Percentiles rank a stretch among this genome's conserved stretches.
phyloP scores from a whole-genome alignment of 2,113 vertebrate genomes.

The Anthoscopus minutus region DNA sequence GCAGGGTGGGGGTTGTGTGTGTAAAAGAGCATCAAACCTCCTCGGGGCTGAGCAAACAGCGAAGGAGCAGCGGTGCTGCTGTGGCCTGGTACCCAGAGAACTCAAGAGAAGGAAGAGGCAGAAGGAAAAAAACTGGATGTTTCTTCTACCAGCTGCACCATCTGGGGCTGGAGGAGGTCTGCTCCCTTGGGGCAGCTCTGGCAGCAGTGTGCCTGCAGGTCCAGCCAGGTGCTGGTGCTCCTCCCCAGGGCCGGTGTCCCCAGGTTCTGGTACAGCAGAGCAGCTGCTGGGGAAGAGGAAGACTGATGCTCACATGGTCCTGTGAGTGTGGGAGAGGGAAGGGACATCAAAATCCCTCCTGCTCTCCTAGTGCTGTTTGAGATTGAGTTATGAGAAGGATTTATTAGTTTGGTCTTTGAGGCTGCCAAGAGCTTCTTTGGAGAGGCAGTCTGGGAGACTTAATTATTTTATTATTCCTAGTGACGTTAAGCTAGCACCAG shows the following conservation, averaged over 20 bases:
- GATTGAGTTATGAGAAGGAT: conserved; percentile 17
- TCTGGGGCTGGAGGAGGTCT: neutral
- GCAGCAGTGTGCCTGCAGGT: accelerated
- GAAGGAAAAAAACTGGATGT: neutral
- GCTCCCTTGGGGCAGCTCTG: neutral
- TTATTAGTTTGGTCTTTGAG: conserved; percentile 18
- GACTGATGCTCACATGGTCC: neutral
- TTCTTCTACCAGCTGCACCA: neutral
- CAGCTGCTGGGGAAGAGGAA: neutral
- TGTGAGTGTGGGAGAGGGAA: neutral
- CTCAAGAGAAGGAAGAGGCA: neutral
- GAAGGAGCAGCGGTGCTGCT: neutral
- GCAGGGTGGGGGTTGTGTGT: neutral
- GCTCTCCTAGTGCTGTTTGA: neutral
- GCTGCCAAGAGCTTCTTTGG: conserved; percentile 12
- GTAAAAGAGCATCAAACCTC: neutral
- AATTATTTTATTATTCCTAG: neutral
- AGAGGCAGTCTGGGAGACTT: neutral
- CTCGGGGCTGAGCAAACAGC: neutral
- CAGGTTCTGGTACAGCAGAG: accelerated
- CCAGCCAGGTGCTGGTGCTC: accelerated
- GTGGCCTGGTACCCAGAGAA: neutral
- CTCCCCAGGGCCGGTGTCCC: neutral
- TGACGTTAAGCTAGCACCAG: neutral
- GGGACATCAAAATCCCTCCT: neutral